Evolutionary conservation across 2,888 invertebrate species (phyloP).

Genomic region (Gymnoscelis rufifasciata): DNA sequence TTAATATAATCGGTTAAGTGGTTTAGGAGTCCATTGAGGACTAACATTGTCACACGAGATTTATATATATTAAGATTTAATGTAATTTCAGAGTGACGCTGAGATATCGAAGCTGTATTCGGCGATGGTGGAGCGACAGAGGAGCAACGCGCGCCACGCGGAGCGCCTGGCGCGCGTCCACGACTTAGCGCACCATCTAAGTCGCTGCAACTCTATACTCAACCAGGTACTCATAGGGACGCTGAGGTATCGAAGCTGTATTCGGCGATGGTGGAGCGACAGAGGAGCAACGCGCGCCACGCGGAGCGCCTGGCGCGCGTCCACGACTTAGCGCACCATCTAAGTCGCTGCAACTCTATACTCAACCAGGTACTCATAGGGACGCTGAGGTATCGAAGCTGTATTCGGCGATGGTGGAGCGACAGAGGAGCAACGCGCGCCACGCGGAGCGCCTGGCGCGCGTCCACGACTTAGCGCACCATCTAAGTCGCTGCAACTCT

Average conservation of each 20-base stretch:
- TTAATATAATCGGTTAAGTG: too few relatives aligned
- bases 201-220: conserved; percentile 88
- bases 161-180: conserved; percentile 91
- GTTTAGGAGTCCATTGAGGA: too few relatives aligned
- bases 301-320: conserved; percentile 91
- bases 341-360: conserved; percentile 88
- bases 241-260: conserved; percentile 84
- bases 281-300: conserved; percentile 86
- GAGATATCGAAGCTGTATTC: conserved; percentile 85
- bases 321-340: conserved; percentile 88
- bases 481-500: conserved; percentile 89
- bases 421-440: conserved; percentile 83
- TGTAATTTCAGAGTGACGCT: conserved; percentile 80
- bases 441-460: conserved; percentile 91
- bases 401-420: conserved; percentile 84
- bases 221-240: conserved; percentile 83
- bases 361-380: conserved; percentile 81
- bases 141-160: conserved; percentile 89
- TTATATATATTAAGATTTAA: background rate
- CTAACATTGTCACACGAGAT: background rate
- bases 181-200: conserved; percentile 89
- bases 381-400: conserved; percentile 86
- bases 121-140: conserved; percentile 88
- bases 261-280: conserved; percentile 83
- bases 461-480: conserved; percentile 89